Evolutionary conservation across 2,888 invertebrate species (phyloP).

Genomic region (Drosophila flavopinicola): DNA sequence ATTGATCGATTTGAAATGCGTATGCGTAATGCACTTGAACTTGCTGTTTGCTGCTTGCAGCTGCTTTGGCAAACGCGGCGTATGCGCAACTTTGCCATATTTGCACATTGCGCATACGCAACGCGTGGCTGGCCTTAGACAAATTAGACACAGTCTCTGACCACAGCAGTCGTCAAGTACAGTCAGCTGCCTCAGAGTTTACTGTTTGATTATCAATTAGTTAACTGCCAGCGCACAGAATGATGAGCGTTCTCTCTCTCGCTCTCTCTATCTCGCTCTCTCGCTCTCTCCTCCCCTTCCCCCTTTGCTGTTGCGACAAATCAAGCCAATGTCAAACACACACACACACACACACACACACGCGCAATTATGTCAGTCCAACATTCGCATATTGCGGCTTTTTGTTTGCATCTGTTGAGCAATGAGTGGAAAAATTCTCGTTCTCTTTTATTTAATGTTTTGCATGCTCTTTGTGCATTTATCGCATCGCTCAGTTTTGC

Average conservation of each 20-base stretch:
- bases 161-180: conserved; percentile 41
- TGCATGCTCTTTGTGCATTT: conserved; percentile 13
- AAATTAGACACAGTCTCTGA: conserved; percentile 50
- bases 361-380: conserved; percentile 15
- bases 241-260: conserved; percentile 36
- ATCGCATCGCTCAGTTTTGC: conserved; percentile 25
- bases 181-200: conserved; percentile 34
- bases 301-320: conserved; percentile 32
- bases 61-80: conserved; percentile 31
- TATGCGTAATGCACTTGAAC: conserved; percentile 70
- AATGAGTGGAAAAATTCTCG: conserved; percentile 16
- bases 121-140: conserved; percentile 63
- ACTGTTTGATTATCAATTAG: conserved; percentile 78
- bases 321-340: conserved; percentile 61
- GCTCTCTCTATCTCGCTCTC: not conserved
- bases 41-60: conserved; percentile 40
- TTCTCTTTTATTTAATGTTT: conserved; percentile 14
- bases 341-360: conserved; percentile 12
- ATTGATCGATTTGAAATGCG: conserved; percentile 59
- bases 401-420: conserved; percentile 48
- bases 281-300: not conserved
- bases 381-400: conserved; percentile 25
- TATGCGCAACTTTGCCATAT: conserved; percentile 60
- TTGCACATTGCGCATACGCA: conserved; percentile 76
- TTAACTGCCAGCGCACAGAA: conserved; percentile 30